Percentiles rank a stretch among this genome's conserved stretches.
phyloP scores from a whole-genome alignment of 2,113 vertebrate species.

The Tylochromis polylepis region DNA sequence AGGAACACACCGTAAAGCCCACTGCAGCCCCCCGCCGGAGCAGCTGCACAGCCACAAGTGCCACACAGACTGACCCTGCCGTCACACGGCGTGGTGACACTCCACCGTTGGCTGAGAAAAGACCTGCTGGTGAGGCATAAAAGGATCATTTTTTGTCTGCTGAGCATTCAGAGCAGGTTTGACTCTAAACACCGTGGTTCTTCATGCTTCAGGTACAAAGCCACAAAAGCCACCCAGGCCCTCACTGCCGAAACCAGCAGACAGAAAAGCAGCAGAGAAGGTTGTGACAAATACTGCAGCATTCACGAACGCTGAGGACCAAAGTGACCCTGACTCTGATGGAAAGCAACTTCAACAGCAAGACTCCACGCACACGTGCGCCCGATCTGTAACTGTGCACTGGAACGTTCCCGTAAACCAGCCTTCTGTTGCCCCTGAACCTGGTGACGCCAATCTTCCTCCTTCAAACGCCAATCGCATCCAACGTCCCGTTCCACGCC shows the following conservation, averaged over 20 bases:
- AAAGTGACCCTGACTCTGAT: conserved; percentile 10
- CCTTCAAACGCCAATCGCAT: background rate
- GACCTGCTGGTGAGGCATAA: conserved; percentile 53
- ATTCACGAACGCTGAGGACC: background rate
- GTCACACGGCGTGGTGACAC: conserved; percentile 63
- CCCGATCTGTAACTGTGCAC: conserved; percentile 45
- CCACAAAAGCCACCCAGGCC: conserved; percentile 81
- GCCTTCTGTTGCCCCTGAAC: background rate
- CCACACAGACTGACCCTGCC: conserved; percentile 85
- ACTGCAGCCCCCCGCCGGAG: conserved; percentile 72
- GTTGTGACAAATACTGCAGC: background rate
- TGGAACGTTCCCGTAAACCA: conserved; percentile 9
- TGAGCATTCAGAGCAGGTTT: background rate
- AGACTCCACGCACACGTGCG: conserved; percentile 21
- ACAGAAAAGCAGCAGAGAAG: conserved; percentile 32
- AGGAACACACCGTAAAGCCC: conserved; percentile 78
- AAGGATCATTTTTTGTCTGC: background rate
- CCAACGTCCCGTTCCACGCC: conserved; percentile 81
- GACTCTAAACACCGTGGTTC: background rate
- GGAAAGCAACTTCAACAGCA: conserved; percentile 59
- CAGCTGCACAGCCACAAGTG: conserved; percentile 73
- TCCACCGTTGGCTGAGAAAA: conserved; percentile 47
- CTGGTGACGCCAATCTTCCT: background rate
- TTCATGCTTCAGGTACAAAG: conserved; percentile 65
- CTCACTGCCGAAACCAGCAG: conserved; percentile 47